Percentiles rank a stretch among this genome's conserved stretches.
These are phyloP conservation scores for Danio albolineatus DNA, from an alignment of 2,797 vertebrate species.

Conservation along the genomic window DNA sequence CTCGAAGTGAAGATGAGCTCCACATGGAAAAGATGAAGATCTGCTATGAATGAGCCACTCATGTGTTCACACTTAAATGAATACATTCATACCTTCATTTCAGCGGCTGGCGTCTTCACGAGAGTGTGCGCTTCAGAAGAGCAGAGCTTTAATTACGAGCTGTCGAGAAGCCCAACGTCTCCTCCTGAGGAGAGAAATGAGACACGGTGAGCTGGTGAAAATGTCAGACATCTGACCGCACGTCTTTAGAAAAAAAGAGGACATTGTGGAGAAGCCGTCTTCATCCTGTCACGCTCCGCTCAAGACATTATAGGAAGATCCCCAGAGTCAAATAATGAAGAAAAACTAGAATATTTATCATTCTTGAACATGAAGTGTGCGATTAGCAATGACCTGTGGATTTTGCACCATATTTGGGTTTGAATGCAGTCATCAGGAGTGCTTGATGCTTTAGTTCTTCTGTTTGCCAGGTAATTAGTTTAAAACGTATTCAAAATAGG, in stretches of 20 bases:
- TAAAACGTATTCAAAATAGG: neutral
- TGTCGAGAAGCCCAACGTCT: constrained; percentile 39
- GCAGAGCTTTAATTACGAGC: constrained; percentile 45
- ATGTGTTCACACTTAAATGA: constrained; percentile 17
- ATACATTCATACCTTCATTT: constrained; percentile 19
- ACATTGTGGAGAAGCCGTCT: constrained; percentile 17
- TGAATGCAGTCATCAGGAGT: neutral
- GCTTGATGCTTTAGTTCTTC: neutral
- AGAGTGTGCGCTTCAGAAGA: neutral
- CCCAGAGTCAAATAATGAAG: neutral
- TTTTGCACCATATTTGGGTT: too few species aligned
- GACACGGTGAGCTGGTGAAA: constrained; percentile 42
- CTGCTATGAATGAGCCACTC: constrained; percentile 17
- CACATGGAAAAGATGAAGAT: neutral
- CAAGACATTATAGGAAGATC: neutral
- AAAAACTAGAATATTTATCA: neutral
- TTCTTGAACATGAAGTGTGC: neutral
- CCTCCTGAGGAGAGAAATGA: constrained; percentile 47
- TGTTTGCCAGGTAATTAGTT: neutral
- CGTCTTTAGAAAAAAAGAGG: constrained; percentile 1
- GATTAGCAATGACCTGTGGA: neutral
- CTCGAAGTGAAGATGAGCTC: neutral
- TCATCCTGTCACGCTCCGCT: constrained; percentile 1
- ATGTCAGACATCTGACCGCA: constrained; percentile 49
- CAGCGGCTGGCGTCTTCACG: constrained; percentile 10